Conservation (phyloP, 1,140 invertebrate species). For the Drosophila saltans region DNA sequence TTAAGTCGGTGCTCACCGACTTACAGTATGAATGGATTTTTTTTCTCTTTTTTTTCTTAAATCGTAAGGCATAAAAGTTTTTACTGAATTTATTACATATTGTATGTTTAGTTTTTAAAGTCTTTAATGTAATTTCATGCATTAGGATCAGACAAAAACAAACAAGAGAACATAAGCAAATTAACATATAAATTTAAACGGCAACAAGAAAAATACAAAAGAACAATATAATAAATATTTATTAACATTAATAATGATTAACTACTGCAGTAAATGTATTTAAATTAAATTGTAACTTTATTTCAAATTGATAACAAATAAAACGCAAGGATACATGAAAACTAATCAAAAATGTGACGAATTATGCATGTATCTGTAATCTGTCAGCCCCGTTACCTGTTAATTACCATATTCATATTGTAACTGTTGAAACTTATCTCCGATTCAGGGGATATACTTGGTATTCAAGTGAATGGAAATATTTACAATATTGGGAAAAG, state of each 20-base stretch:
- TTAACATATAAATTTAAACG: constrained; percentile 19
- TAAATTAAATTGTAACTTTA: constrained; percentile 82
- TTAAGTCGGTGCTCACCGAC: neutral
- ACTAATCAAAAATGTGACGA: constrained; percentile 1
- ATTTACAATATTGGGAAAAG: too few species aligned
- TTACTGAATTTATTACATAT: constrained; percentile 77
- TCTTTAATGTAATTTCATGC: constrained; percentile 66
- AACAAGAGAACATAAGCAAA: neutral
- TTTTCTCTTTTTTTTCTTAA: constrained; percentile 17
- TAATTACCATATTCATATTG: too few species aligned
- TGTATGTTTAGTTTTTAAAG: constrained; percentile 73
- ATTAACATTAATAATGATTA: constrained; percentile 43
- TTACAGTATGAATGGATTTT: neutral
- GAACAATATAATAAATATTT: constrained; percentile 24
- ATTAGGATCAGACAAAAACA: constrained; percentile 53
- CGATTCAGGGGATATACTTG: too few species aligned
- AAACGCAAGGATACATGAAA: constrained; percentile 60
- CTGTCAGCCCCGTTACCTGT: too few species aligned
- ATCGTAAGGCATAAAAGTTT: constrained; percentile 54
- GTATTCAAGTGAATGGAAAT: too few species aligned
- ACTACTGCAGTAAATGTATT: constrained; percentile 73
- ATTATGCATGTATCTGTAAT: too few species aligned
- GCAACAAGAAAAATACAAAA: constrained; percentile 16
- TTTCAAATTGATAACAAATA: constrained; percentile 79
- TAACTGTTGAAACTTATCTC: too few species aligned